phyloP scores from a whole-genome alignment of 1,140 invertebrate species.

The Battus philenor region DNA sequence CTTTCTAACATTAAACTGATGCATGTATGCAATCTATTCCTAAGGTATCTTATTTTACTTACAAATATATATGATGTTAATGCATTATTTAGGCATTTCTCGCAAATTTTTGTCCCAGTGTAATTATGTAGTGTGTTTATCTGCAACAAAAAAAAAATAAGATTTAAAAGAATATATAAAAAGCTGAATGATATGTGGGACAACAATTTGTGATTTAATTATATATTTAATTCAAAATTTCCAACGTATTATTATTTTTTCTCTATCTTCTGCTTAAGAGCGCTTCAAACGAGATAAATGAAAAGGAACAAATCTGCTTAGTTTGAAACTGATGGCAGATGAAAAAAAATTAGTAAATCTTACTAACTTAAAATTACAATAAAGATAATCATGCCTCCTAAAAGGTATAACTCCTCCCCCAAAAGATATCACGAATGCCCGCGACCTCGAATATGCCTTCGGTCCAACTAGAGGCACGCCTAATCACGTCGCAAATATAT shows the following conservation, averaged over 20 bases:
- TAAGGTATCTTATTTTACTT: constrained; percentile 36
- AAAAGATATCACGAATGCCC: too few relatives aligned
- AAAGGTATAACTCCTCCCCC: too few relatives aligned
- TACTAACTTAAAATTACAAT: too few relatives aligned
- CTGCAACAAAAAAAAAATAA: constrained; percentile 58
- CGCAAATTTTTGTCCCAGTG: constrained; percentile 58
- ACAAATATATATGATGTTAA: constrained; percentile 53
- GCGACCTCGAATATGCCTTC: too few relatives aligned
- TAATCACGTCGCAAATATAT: too few relatives aligned
- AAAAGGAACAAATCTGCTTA: constrained; percentile 8
- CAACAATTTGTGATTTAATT: neutral
- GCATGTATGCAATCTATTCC: constrained; percentile 46
- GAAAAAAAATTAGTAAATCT: too few relatives aligned
- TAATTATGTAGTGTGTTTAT: constrained; percentile 44
- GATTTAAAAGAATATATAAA: constrained; percentile 35
- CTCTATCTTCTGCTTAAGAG: too few relatives aligned
- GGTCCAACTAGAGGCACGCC: too few relatives aligned
- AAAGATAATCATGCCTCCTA: too few relatives aligned
- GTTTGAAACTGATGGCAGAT: constrained; percentile 1
- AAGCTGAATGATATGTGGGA: neutral
- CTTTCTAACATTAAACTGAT: constrained; percentile 39
- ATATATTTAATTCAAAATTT: constrained; percentile 1
- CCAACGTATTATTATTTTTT: too few relatives aligned
- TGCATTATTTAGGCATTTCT: constrained; percentile 50
- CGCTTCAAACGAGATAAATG: too few relatives aligned